phyloP scores from a whole-genome alignment of 2,113 vertebrate species.

The Lycocorax pyrrhopterus region DNA sequence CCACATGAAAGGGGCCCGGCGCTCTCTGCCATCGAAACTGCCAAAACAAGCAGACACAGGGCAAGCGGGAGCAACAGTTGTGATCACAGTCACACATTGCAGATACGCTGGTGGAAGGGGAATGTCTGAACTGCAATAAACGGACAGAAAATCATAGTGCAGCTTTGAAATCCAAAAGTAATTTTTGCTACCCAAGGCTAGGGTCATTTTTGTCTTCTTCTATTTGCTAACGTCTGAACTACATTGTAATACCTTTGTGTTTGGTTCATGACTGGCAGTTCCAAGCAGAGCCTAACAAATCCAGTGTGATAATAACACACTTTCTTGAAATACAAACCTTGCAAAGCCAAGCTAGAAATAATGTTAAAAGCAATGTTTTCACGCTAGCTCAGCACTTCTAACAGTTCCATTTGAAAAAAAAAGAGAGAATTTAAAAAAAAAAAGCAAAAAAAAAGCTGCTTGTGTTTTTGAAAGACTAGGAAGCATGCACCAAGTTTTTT shows the following conservation, averaged over 20 bases:
- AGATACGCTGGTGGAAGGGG: not conserved
- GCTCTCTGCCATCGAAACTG: not conserved
- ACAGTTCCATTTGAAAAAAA: not conserved
- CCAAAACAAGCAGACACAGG: conserved; percentile 34
- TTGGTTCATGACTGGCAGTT: not conserved
- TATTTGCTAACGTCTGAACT: not conserved
- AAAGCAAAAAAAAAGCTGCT: too few species aligned
- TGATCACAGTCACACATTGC: not conserved
- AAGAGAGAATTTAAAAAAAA: too few species aligned
- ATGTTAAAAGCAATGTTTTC: not conserved
- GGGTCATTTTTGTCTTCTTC: not conserved
- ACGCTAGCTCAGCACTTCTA: not conserved
- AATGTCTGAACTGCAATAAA: not conserved
- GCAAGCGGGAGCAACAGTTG: not conserved
- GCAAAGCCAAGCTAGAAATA: not conserved
- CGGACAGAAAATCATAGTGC: not conserved
- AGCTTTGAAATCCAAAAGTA: not conserved
- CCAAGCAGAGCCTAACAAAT: not conserved
- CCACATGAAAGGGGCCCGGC: conserved; percentile 23
- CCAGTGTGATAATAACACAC: not conserved
- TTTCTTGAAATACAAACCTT: not conserved
- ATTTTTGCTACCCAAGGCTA: not conserved
- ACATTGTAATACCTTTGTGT: not conserved
- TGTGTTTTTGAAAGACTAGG: not conserved
- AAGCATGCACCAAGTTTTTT: not conserved